These are phyloP conservation scores for Trogon surrucura DNA, from an alignment of 2,113 vertebrate species.

Conservation along the genomic window DNA sequence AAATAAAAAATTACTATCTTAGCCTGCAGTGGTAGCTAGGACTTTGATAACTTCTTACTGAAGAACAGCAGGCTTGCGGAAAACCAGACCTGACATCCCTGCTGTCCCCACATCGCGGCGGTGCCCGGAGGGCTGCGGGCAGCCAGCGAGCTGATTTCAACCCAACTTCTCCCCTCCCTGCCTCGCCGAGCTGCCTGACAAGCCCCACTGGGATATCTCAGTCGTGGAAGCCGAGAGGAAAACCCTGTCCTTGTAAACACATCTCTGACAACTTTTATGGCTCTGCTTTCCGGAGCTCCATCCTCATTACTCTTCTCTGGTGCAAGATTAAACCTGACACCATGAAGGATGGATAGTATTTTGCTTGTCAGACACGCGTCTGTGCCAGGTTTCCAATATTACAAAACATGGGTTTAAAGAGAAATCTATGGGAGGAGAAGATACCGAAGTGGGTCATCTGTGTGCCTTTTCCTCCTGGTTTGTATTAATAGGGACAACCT, in stretches of 20 bases:
- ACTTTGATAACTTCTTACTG: not conserved
- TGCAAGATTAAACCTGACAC: not conserved
- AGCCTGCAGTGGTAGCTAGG: not conserved
- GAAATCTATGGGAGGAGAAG: not conserved
- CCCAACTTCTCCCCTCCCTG: not conserved
- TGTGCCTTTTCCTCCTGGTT: not conserved
- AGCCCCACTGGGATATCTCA: not conserved
- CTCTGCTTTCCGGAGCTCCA: not conserved
- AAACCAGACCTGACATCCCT: not conserved
- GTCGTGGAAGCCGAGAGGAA: not conserved
- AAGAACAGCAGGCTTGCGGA: not conserved
- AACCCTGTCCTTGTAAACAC: constrained; percentile 14
- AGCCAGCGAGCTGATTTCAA: not conserved
- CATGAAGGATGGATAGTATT: not conserved
- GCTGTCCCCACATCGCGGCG: not conserved
- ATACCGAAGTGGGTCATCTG: not conserved
- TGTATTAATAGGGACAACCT: not conserved
- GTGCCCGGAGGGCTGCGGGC: not conserved
- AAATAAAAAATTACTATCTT: too few relatives aligned
- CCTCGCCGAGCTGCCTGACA: not conserved
- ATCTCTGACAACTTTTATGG: not conserved
- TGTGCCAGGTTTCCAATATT: not conserved
- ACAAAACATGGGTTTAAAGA: not conserved
- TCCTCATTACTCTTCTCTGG: not conserved
- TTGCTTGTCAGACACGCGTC: not conserved